Base-by-base conservation (phyloP, 2,888 invertebrate genomes). In the Odontocerum albicorne region DNA sequence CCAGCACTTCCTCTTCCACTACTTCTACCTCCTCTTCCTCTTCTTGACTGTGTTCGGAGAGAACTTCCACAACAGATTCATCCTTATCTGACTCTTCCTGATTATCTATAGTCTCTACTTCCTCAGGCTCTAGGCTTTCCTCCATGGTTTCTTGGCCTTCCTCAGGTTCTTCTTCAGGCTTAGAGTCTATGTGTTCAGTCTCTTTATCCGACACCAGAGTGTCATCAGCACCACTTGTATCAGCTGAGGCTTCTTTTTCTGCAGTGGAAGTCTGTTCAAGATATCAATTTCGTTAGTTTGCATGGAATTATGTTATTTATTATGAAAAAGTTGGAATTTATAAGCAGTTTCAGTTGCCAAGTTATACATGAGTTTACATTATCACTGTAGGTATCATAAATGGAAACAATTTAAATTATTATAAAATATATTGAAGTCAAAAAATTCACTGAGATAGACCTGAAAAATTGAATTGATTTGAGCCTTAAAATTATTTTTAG, bases 31-130 rank as follows among this genome's bases (percentile, higher is more conserved):
- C 65, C 35, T 60, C 55, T 1, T 33, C 72, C 1, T 73, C 65
- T 0, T 74, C 66, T 12, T 61, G 60, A 10, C 54, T 54, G 44
- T 62, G 63, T 17, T 66, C 65, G 36, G 63, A 64, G 0, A 77
- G 66, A 1, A 75, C 73, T 55, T 77, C 79, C 1, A 74, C 74
- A 4, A 72, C 72, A 0, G 73, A 72, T 62, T 77, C 74, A 40
- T 66, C 66, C 62, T 75, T 73, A 0, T 75, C 73, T 6, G 64
- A 62, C 15, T 64, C 65, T 6, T 66, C 64, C 35, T 17, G 22
- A 32, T 39, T 19, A 8, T 73, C 72, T 20, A 73, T 70, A 33
- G 66, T 67, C 0, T 66, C 66, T 3, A 78, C 77, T 42, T 69
- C 62, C 62, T 63, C 64, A 2, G 58, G 47, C 17, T 65, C 64